phyloP scores from a whole-genome alignment of 1,140 invertebrate species.

The Diabrotica virgifera region DNA sequence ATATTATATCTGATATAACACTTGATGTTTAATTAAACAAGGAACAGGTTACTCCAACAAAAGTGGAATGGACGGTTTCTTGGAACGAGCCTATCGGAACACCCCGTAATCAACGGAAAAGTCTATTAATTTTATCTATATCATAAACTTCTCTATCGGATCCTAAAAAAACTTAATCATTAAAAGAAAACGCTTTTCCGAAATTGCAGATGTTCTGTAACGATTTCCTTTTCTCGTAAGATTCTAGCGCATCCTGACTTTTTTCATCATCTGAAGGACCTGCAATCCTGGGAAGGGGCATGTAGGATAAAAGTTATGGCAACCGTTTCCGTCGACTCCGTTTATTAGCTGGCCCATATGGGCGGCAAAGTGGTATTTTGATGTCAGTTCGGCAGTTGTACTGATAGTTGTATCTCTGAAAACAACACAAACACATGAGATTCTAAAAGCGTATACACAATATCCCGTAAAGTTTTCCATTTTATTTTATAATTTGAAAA shows the following conservation, averaged over 20 bases:
- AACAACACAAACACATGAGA: slow-evolving; percentile 12
- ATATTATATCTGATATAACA: no score
- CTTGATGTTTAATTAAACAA: no score
- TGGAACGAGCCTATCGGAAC: no score
- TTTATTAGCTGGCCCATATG: slow-evolving; percentile 78
- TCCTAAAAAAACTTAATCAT: neutral
- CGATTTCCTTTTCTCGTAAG: slow-evolving; percentile 4
- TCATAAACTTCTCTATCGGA: no score
- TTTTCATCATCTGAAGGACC: slow-evolving; percentile 68
- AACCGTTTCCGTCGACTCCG: slow-evolving; percentile 67
- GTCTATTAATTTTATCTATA: no score
- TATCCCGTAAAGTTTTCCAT: no score
- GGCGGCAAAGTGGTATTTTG: slow-evolving; percentile 76
- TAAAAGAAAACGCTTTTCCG: neutral
- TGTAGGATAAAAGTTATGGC: slow-evolving; percentile 68
- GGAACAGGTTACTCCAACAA: no score
- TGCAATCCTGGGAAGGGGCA: slow-evolving; percentile 65
- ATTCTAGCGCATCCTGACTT: slow-evolving; percentile 54
- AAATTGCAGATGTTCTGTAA: neutral
- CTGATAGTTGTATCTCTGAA: slow-evolving; percentile 45
- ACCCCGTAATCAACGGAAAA: no score
- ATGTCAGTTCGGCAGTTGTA: slow-evolving; percentile 53
- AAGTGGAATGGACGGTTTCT: no score
- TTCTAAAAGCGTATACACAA: no score
- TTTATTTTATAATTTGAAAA: no score